These are phyloP conservation scores for Metridium senile DNA, from an alignment of 92 coral and sea anemone species.

Conservation along the genomic window DNA sequence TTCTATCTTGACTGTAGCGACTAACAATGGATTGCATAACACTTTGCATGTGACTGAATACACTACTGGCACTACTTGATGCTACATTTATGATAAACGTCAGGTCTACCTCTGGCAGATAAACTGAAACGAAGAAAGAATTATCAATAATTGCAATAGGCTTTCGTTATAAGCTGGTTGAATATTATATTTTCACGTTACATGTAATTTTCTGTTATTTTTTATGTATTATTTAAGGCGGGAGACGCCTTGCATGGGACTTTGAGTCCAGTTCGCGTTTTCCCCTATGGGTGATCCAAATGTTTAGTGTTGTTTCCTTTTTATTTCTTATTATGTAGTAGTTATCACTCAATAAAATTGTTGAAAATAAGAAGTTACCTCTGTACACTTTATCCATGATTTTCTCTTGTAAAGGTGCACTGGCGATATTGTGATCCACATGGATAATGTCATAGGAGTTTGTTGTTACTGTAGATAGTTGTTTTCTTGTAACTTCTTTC, in stretches of 20 bases:
- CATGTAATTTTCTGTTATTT: too few species aligned
- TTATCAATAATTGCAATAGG: too few species aligned
- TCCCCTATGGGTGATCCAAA: too few species aligned
- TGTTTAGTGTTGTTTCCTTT: too few species aligned
- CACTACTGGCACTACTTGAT: constrained; percentile 14
- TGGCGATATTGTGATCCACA: constrained; percentile 13
- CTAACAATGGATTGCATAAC: constrained; percentile 14
- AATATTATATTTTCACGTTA: too few species aligned
- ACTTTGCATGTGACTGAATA: constrained; percentile 23
- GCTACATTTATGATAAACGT: constrained; percentile 26
- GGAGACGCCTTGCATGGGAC: too few species aligned
- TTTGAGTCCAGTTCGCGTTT: too few species aligned
- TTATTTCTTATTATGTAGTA: background rate
- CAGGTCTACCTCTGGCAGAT: constrained; percentile 33
- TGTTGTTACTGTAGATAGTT: constrained; percentile 16
- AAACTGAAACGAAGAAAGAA: constrained; percentile 9
- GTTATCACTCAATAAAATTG: too few species aligned
- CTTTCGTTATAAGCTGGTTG: too few species aligned
- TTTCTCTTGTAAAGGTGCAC: constrained; percentile 6
- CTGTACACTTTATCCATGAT: constrained; percentile 30
- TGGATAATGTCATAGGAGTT: constrained; percentile 20
- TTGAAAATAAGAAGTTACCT: constrained; percentile 1
- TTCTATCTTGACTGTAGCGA: constrained; percentile 30
- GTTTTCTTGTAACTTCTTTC: constrained; percentile 16
- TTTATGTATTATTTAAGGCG: too few species aligned